phyloP scores from a whole-genome alignment of 53 echinoderm and acorn worm genomes.

The Paracentrotus lividus region DNA sequence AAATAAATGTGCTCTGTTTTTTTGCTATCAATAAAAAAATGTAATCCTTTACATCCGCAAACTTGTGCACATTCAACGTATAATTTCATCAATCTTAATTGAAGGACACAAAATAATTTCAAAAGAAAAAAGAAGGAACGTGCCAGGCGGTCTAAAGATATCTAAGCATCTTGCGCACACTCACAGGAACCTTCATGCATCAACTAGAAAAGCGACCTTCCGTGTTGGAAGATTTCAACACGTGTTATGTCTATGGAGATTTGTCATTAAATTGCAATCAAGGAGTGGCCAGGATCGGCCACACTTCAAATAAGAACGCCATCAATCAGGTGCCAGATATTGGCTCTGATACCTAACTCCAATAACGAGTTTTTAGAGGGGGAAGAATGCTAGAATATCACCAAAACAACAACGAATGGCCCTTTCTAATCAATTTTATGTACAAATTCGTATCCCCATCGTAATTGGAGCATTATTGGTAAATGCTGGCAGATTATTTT shows the following conservation, averaged over 20 bases:
- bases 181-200: background rate
- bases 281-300: background rate
- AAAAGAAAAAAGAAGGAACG: background rate
- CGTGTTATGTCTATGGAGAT: conserved; percentile 54
- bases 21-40: background rate
- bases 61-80: background rate
- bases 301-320: conserved; percentile 24
- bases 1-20: no score
- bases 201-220: background rate
- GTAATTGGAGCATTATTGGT: background rate
- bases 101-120: background rate
- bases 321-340: conserved; percentile 31
- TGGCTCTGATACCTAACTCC: conserved; percentile 12
- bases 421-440: background rate
- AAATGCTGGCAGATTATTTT: background rate
- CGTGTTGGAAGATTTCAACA: conserved; percentile 32
- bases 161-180: background rate
- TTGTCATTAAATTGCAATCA: conserved; percentile 66
- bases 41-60: background rate
- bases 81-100: background rate
- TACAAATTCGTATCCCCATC: background rate
- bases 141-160: background rate
- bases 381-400: background rate
- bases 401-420: conserved; percentile 13
- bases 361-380: conserved; percentile 33